These are phyloP conservation scores for Eunapius fragilis DNA, from an alignment of 37 sponge, comb jelly and placozoan species.

Conservation along the genomic window DNA sequence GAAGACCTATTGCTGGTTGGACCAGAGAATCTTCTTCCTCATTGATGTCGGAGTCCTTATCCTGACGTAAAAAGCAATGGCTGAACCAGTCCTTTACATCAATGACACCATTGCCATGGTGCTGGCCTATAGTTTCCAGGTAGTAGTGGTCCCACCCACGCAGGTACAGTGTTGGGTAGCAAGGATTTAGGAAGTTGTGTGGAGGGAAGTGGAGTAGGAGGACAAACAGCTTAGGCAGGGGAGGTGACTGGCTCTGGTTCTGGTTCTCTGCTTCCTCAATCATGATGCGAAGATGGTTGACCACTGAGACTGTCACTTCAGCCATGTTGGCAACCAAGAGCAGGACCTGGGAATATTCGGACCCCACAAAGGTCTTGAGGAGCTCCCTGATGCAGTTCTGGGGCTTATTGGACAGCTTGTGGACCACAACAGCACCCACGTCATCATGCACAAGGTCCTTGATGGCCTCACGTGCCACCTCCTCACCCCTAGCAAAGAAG, in stretches of 20 bases:
- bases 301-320: constrained; percentile 61
- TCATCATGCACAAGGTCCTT: constrained; percentile 21
- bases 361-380: constrained; percentile 42
- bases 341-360: constrained; percentile 2
- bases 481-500: background rate
- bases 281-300: constrained; percentile 89
- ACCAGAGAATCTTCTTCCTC: constrained; percentile 13
- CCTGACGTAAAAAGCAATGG: constrained; percentile 24
- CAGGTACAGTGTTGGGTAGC: constrained; percentile 86
- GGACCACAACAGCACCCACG: constrained; percentile 20
- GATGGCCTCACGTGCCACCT: background rate
- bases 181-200: constrained; percentile 44
- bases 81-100: constrained; percentile 69
- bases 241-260: background rate
- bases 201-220: constrained; percentile 86
- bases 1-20: constrained; percentile 23
- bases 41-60: background rate
- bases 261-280: constrained; percentile 78
- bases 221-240: constrained; percentile 72
- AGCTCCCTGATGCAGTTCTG: constrained; percentile 39
- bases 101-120: constrained; percentile 22
- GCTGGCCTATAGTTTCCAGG: constrained; percentile 67
- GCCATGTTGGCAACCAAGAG: constrained; percentile 77
- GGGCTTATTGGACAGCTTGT: constrained; percentile 62
- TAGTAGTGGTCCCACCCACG: constrained; percentile 91